Conservation (phyloP, 2,888 invertebrate species). For the Orchestes rusci region DNA sequence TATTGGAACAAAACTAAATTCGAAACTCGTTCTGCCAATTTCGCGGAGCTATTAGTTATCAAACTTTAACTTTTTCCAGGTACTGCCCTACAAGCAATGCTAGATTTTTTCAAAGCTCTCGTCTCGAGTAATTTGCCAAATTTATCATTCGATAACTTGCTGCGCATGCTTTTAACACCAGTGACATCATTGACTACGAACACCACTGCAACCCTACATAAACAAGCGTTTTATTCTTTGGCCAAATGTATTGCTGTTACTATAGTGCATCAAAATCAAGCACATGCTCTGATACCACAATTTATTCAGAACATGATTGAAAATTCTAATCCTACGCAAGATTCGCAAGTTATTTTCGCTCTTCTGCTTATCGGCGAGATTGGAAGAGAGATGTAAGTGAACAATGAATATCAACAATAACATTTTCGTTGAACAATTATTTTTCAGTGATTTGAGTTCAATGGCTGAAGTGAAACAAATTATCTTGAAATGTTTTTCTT, state of each 20-base stretch:
- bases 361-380: conserved; percentile 95
- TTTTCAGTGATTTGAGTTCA: conserved; percentile 66
- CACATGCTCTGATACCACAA: conserved; percentile 57
- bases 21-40: too few relatives aligned
- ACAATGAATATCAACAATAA: conserved; percentile 2
- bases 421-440: conserved; percentile 8
- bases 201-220: conserved; percentile 45
- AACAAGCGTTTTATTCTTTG: conserved; percentile 86
- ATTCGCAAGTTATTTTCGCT: conserved; percentile 86
- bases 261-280: conserved; percentile 63
- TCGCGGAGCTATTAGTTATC: too few relatives aligned
- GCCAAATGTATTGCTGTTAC: conserved; percentile 95
- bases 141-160: conserved; percentile 72
- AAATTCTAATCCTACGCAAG: conserved; percentile 61
- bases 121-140: conserved; percentile 68
- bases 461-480: conserved; percentile 69
- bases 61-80: too few relatives aligned
- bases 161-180: conserved; percentile 65
- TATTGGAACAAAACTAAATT: too few relatives aligned
- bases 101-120: conserved; percentile 89
- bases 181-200: conserved; percentile 32
- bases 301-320: conserved; percentile 69
- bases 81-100: conserved; percentile 81
- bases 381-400: conserved; percentile 78
- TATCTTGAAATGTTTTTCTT: conserved; percentile 80